phyloP scores from a whole-genome alignment of 2,888 invertebrate genomes.

The Epinotia brunnichana region DNA sequence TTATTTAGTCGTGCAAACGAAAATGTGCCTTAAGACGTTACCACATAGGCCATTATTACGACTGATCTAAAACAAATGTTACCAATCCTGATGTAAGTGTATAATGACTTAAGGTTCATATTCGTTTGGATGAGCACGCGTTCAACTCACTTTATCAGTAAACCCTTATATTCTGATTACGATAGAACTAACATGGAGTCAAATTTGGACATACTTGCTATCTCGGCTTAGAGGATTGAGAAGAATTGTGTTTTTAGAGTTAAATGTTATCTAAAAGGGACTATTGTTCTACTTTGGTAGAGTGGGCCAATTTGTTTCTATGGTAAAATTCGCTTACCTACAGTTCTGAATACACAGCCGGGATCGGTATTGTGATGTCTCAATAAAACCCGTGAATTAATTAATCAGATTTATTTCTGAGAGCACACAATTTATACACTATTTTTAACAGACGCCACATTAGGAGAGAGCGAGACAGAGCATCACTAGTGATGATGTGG shows the following conservation, averaged over 20 bases:
- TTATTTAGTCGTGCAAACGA: not conserved
- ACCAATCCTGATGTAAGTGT: not conserved
- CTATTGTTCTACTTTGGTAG: not conserved
- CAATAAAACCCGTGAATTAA: no score
- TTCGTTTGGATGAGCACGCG: not conserved
- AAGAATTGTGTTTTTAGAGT: constrained; percentile 1
- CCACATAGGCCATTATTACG: not conserved
- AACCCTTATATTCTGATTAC: constrained; percentile 32
- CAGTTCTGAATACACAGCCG: not conserved
- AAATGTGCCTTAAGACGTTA: not conserved
- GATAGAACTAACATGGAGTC: constrained; percentile 4
- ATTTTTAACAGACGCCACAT: no score
- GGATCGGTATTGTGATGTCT: not conserved
- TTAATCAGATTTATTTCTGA: no score
- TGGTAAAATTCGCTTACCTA: not conserved
- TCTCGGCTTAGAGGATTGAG: not conserved
- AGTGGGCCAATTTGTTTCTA: not conserved
- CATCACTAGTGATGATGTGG: no score
- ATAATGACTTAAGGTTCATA: no score
- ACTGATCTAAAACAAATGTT: not conserved
- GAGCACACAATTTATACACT: no score
- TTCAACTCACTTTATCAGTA: constrained; percentile 5
- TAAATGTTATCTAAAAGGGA: constrained; percentile 1
- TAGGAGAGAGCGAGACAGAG: no score
- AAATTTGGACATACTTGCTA: constrained; percentile 12